phyloP scores from a whole-genome alignment of 1,140 invertebrate species.

The Sminthurides bifidus region DNA sequence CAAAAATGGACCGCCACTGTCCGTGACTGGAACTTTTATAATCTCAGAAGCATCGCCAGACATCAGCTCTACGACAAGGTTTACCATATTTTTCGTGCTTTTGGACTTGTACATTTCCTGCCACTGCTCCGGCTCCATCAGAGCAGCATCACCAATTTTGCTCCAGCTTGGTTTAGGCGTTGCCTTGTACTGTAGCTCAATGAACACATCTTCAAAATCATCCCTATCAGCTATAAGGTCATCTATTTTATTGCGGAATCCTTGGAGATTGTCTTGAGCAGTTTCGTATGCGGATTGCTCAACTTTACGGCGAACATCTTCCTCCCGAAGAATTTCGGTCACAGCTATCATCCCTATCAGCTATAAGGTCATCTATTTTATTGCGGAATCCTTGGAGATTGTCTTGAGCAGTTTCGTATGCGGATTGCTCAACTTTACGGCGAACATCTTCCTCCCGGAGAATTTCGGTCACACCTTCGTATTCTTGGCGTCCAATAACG shows the following conservation, averaged over 20 bases:
- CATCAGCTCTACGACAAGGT: slow-evolving; percentile 11
- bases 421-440: no score
- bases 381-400: slow-evolving; percentile 1
- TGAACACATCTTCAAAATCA: slow-evolving; percentile 1
- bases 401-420: background rate
- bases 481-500: slow-evolving; percentile 15
- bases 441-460: no score
- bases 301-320: no score
- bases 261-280: background rate
- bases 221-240: slow-evolving; percentile 5
- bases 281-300: no score
- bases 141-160: slow-evolving; percentile 11
- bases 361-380: slow-evolving; percentile 5
- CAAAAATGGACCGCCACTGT: no score
- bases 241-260: slow-evolving; percentile 3
- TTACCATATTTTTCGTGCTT: slow-evolving; percentile 7
- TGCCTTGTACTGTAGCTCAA: slow-evolving; percentile 3
- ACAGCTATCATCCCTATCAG: slow-evolving; percentile 5
- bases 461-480: slow-evolving; percentile 1
- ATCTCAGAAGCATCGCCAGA: no score
- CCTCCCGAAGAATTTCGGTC: no score
- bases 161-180: slow-evolving; percentile 21
- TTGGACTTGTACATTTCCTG: slow-evolving; percentile 5
- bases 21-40: no score
- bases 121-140: background rate